Evolutionary conservation across 2,888 invertebrate genomes (phyloP).

Genomic region (Nomada lathburiana): DNA sequence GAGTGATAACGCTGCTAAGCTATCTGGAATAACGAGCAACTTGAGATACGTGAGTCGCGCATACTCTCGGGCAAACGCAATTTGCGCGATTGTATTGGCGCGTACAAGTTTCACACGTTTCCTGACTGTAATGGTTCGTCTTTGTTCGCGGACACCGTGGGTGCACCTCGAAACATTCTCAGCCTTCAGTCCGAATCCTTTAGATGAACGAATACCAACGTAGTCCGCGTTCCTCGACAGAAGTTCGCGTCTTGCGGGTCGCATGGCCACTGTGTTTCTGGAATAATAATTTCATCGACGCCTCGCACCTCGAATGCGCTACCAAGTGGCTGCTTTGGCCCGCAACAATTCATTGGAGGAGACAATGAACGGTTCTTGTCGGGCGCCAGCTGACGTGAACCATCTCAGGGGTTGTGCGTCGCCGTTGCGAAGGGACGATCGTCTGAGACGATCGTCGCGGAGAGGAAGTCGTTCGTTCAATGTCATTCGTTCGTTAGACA

Average conservation of each 20-base stretch:
- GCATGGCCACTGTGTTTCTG: conserved; percentile 19
- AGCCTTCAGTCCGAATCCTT: conserved; percentile 54
- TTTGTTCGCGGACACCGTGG: conserved; percentile 34
- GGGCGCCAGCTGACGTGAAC: too few relatives aligned
- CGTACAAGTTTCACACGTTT: conserved; percentile 44
- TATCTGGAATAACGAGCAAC: conserved; percentile 11
- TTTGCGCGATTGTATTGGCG: conserved; percentile 12
- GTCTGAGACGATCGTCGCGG: too few relatives aligned
- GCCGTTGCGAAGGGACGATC: too few relatives aligned
- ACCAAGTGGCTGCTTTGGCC: neutral
- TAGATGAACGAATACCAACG: conserved; percentile 26
- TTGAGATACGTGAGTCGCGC: conserved; percentile 5
- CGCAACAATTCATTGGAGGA: conserved; percentile 1
- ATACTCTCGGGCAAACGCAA: neutral
- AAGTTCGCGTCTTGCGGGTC: conserved; percentile 9
- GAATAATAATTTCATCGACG: conserved; percentile 49
- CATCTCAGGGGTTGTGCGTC: too few relatives aligned
- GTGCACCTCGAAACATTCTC: conserved; percentile 36
- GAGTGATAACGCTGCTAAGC: neutral
- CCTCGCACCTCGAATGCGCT: conserved; percentile 18
- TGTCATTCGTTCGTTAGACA: too few relatives aligned
- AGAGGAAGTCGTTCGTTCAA: too few relatives aligned
- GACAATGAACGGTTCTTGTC: neutral
- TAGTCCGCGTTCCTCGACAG: conserved; percentile 22
- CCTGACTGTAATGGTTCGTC: conserved; percentile 27